Evolutionary conservation across 2,888 invertebrate species (phyloP).

Genomic region (Limnephilus lunatus): DNA sequence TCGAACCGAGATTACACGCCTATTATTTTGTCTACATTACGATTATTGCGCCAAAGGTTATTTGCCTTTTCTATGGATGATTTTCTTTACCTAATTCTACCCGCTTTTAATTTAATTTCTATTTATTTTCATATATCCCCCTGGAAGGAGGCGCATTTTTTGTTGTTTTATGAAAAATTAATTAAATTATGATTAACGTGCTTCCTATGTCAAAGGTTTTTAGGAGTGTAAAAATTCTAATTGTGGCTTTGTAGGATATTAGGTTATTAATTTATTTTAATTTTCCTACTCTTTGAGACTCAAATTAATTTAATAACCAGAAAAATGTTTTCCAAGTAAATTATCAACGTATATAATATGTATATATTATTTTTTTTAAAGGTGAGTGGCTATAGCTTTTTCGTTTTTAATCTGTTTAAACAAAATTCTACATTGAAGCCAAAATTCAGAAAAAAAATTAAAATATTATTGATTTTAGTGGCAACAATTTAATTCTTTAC

Average conservation of each 20-base stretch:
- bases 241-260: neutral
- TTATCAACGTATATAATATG: too few relatives aligned
- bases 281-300: neutral
- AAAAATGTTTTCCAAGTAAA: neutral
- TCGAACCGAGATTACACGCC: neutral
- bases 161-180: neutral
- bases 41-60: neutral
- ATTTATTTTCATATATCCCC: too few relatives aligned
- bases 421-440: too few relatives aligned
- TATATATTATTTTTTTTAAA: too few relatives aligned
- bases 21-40: conserved; percentile 16
- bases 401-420: neutral
- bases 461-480: too few relatives aligned
- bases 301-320: neutral
- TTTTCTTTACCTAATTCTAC: neutral
- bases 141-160: neutral
- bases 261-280: neutral
- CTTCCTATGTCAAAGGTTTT: neutral
- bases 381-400: too few relatives aligned
- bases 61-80: neutral
- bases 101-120: too few relatives aligned
- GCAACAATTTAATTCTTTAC: too few relatives aligned
- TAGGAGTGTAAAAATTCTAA: neutral
- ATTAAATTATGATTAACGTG: neutral
- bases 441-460: too few relatives aligned